Evolutionary conservation across 1,140 invertebrate species (phyloP), one percentile per base, ranked within the genome.

Genomic region (Acromyrmex heyeri): DNA sequence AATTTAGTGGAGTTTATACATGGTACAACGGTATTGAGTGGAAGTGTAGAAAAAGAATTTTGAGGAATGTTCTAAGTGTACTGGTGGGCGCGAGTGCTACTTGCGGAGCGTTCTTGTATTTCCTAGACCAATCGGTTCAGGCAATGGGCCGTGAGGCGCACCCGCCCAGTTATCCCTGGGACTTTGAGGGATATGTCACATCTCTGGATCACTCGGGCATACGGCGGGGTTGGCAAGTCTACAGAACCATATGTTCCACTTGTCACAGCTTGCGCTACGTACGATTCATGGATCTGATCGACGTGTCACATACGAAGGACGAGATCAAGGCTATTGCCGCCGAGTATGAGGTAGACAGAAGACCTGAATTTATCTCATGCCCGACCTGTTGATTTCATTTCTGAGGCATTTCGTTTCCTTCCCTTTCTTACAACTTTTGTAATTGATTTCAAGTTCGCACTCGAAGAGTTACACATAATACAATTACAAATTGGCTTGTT

Each of bases 211-310:
- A 98, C 96, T 96, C 97, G 87, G 97, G 97, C 97, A 95, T 99
- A 57, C 97, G 99, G 48, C 97, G 99, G 91, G 99, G 99, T 38
- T 99, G 99, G 94, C 97, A 98, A 96, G 99, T 99, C 0, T 99
- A 99, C 96, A 99, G 99, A 95, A 98, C 99, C 95, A 99, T 99
- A 48, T 99, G 99, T 96, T 97, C 98, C 62, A 98, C 99, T 7
- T 99, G 99, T 94, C 99, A 99, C 95, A 99, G 98, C 77, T 95
- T 99, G 96, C 96, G 97, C 90, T 99, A 97, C 95, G 96, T 99
- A 83, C 97, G 97, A 50, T 99, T 98, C 95, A 97, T 98, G 92
- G 97, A 99, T 94, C 96, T 99, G 93, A 96, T 99, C 72, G 97
- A 97, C 88, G 98, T 98, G 3, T 96, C 97, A 73, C 97, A 99